Conservation (phyloP, 2,113 vertebrate species). For the Lipotes vexillifer region DNA sequence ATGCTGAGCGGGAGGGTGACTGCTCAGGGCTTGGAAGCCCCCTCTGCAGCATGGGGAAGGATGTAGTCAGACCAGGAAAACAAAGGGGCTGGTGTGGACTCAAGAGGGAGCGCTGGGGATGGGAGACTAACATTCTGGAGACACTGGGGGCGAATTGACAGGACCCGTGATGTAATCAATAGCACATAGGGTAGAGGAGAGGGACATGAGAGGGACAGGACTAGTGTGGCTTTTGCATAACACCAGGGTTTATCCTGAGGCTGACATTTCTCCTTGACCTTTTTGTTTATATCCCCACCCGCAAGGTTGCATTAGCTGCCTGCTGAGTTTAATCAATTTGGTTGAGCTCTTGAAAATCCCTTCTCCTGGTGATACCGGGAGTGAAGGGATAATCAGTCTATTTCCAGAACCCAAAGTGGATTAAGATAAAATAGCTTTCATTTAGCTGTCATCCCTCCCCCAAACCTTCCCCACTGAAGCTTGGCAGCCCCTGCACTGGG, state of each 20-base stretch:
- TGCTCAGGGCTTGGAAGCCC: background rate
- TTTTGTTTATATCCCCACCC: background rate
- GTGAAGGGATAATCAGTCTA: slow-evolving; percentile 57
- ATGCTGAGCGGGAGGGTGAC: rapidly evolving
- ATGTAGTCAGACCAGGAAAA: background rate
- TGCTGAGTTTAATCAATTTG: slow-evolving; percentile 6
- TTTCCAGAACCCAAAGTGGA: slow-evolving; percentile 70
- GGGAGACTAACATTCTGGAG: background rate
- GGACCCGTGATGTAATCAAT: background rate
- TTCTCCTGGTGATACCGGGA: background rate
- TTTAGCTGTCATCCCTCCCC: background rate
- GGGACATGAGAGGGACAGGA: rapidly evolving
- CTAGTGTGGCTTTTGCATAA: background rate
- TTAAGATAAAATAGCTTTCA: slow-evolving; percentile 53
- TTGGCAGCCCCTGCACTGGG: background rate
- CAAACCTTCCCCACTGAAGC: background rate
- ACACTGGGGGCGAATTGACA: rapidly evolving
- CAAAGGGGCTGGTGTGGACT: background rate
- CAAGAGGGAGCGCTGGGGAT: rapidly evolving
- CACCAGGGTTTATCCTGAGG: background rate
- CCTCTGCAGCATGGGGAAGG: background rate
- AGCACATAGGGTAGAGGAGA: rapidly evolving
- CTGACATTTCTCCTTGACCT: slow-evolving; percentile 53
- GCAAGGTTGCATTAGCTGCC: background rate
- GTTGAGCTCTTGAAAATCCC: background rate